Evolutionary conservation across 2,113 vertebrate species (phyloP), one percentile per base, ranked within the genome.

Genomic region (Sorex fumeus): DNA sequence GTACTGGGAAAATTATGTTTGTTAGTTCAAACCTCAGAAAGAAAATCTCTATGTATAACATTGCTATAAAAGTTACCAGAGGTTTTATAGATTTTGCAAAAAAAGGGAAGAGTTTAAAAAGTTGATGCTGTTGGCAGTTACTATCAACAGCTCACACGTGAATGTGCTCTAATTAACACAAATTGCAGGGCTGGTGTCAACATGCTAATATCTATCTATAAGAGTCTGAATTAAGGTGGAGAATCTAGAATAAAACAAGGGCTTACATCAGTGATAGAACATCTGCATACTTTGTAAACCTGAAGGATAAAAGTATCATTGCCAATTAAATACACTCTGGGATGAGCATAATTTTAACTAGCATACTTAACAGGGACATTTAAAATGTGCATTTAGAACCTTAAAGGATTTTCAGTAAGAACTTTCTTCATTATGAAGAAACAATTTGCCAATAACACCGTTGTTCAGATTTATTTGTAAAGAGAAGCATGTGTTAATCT

Each of bases 211-310:
- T 92, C 96, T 87, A 96, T 92, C 96, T 92, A 70, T 93, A 91
- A 93, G 90, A 95, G 87, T 78, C 53, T 89, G 43, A 66, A 85
- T 90, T 93, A 92, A 60, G 72, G 76, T 3, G 18, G 83, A 66
- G 78, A 81, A 93, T 77, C 75, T 93, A 80, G 93, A 97, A 93
- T 96, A 97, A 97, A 96, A 77, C 67, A 94, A 79, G 72, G 86
- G 76, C 95, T 96, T 96, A 96, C 83, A 78, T 93, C 89, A 85
- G 80, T 92, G 87, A 84, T 30, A 90, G 67, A 53, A 96, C 96
- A 94, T 91, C 34, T n/a, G 82, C 77, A 93, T 40, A 40, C 79
- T 84, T 66, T n/a, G 16, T 91, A 84, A 93, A 82, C 47, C 87
- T 87, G n/a, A 92, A 88, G 92, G 36, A 97, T 92, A 75, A 79